Evolutionary conservation across 2,113 vertebrate species (phyloP), one percentile per base, ranked within the genome.

Genomic region (Zootoca vivipara): DNA sequence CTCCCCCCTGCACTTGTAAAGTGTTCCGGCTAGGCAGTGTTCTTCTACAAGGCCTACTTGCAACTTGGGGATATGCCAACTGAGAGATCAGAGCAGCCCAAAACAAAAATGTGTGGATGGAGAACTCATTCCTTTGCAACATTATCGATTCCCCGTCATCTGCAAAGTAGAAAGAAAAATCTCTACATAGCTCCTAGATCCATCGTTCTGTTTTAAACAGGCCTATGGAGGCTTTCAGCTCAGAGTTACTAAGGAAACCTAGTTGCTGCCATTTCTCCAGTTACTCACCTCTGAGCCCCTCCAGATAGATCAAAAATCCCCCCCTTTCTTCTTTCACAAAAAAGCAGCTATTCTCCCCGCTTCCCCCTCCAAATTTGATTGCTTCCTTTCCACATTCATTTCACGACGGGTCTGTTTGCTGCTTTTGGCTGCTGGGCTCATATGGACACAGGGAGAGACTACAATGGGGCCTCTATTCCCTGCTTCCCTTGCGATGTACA

Each of bases 351-450:
- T 79, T 86, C 69, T 30, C 46, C 20, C 69, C 40, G 20, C 2
- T 30, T 5, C 85, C 7, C 46, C 30, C 30, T 46, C 89, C 67
- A 81, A 8, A 91, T 94, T 90, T 91, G 46, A 85, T 77, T 82
- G 62, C 90, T 94, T 93, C 93, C 92, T 89, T 89, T 85, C 88
- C 93, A 84, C 91, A 86, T 91, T 89, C 90, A 94, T 94, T 91
- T 89, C 89, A 85, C 88, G 86, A 93, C 92, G 86, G 92, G 89
- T 64, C 89, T 91, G 80, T 92, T 91, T 93, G 90, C 92, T 95
- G 91, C 67, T 93, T 89, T 93, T 94, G 94, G 95, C 94, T 93
- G 89, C 91, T 0, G 82, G 35, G 33, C 46, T 28, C 3, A 56
- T 81, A 9, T 79, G 78, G 35, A 72, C 13, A 28, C 72, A 2